Base-by-base conservation (phyloP, 2,888 invertebrate genomes). In the Nasonia oneida region DNA sequence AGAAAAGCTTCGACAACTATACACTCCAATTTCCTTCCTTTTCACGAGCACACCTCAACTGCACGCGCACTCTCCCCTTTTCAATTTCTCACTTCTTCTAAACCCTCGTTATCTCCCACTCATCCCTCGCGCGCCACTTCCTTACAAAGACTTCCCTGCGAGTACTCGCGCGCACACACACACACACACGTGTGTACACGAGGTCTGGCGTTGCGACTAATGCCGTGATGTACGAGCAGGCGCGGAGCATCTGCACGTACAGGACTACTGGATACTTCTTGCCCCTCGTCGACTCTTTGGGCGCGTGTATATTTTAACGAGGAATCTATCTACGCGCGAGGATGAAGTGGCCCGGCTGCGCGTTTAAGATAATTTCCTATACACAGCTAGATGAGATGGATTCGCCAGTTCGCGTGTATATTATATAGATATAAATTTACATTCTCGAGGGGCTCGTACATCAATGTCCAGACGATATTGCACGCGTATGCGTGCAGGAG, bases 91-190 rank as follows among this genome's bases (percentile, higher is more conserved):
- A 37, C 47, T 70, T 79, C 79, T 67, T 79, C 79, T 79, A 79
- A 79, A 79, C 79, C 71, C 79, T 79, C 79, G 79, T 79, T 79
- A 79, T 79, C 79, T 70, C 33, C 70, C 50, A 79, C 79, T 79
- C 79, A 50, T 79, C 79, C 53, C 15, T n/a, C 10, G 12, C 23
- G 15, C 67, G 23, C 64, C 57, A 42, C 23, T 67, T 39, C 33
- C 67, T 33, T 67, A 15, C 67, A 67, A 29, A 67, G 12, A 3
- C 67, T 33, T 67, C 33, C 3, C 29, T 67, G 14, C 12, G 14
- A 67, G 3, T 33, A 29, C 3, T 14, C 3, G 37, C 70, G 3
- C 37, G 37, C 29, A 64, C 15, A 77, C n/a, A 33, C 33, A 14
- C 23, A 23, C 23, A 23, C 23, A 23, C 23, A 23, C 23, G n/a